phyloP scores from a whole-genome alignment of 2,888 invertebrate species.

The Dynastes maya region DNA sequence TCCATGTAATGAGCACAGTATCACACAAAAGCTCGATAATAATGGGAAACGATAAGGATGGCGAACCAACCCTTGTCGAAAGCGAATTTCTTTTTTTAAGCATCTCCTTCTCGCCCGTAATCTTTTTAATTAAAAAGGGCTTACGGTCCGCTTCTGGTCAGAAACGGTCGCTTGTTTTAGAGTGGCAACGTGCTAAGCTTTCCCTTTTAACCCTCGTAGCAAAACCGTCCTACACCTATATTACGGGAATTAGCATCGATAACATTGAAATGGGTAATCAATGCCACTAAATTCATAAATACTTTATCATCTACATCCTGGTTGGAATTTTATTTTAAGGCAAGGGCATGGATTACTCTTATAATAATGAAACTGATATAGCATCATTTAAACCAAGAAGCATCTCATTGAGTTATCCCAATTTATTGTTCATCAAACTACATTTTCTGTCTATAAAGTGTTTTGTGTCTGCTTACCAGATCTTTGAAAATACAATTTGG shows the following conservation, averaged over 20 bases:
- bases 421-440: too few species aligned
- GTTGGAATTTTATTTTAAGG: too few species aligned
- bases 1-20: constrained; percentile 25
- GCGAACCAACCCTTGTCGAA: constrained; percentile 1
- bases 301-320: too few species aligned
- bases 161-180: constrained; percentile 34
- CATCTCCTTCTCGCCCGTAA: constrained; percentile 28
- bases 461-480: too few species aligned
- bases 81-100: constrained; percentile 15
- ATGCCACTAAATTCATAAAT: background rate
- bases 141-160: constrained; percentile 33
- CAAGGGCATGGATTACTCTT: too few species aligned
- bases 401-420: too few species aligned
- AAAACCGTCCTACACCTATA: background rate
- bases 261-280: constrained; percentile 7
- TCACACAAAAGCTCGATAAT: constrained; percentile 32
- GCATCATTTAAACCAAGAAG: too few species aligned
- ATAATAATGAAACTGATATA: too few species aligned
- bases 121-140: constrained; percentile 41
- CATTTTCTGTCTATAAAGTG: too few species aligned
- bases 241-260: background rate
- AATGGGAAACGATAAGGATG: constrained; percentile 27
- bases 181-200: constrained; percentile 44
- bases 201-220: constrained; percentile 31
- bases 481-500: too few species aligned